Percentiles rank a stretch among this genome's conserved stretches.
These are phyloP conservation scores for Myanophis thanlyinensis DNA, from an alignment of 2,113 vertebrate genomes.

Conservation along the genomic window DNA sequence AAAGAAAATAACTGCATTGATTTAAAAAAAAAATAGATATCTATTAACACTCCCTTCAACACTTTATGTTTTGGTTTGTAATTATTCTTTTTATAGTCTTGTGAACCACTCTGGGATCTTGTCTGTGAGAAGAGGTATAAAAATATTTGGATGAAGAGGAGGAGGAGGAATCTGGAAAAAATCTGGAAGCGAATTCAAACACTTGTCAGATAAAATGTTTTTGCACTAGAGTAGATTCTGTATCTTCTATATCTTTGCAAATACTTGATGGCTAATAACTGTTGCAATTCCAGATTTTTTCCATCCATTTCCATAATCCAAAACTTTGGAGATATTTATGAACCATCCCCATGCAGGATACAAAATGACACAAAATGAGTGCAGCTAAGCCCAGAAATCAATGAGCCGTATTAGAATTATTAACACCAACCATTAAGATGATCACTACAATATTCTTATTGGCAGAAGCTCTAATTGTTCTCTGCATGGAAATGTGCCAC, in stretches of 20 bases:
- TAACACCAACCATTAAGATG: not conserved
- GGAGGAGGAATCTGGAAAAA: not conserved
- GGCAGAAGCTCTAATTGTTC: not conserved
- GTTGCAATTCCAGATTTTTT: not conserved
- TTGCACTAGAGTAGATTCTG: not conserved
- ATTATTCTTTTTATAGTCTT: not conserved
- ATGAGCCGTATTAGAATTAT: not conserved
- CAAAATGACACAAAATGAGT: not conserved
- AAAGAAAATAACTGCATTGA: not conserved
- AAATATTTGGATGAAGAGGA: not conserved
- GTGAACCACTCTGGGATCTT: not conserved
- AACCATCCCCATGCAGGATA: not conserved
- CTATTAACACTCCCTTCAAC: not conserved
- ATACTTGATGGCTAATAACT: not conserved
- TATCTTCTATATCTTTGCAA: not conserved
- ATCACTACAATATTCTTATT: not conserved
- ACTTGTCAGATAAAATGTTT: not conserved
- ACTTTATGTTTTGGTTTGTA: not conserved
- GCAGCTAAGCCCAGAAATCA: not conserved
- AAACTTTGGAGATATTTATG: not conserved
- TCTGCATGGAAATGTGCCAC: not conserved
- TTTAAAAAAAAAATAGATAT: not conserved
- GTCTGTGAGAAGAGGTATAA: not conserved
- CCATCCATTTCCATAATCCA: not conserved
- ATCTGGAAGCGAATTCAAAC: rapidly evolving